Percentiles rank a stretch among this genome's conserved stretches.
phyloP scores from a whole-genome alignment of 2,797 vertebrate genomes.

The Galaxias olidus region DNA sequence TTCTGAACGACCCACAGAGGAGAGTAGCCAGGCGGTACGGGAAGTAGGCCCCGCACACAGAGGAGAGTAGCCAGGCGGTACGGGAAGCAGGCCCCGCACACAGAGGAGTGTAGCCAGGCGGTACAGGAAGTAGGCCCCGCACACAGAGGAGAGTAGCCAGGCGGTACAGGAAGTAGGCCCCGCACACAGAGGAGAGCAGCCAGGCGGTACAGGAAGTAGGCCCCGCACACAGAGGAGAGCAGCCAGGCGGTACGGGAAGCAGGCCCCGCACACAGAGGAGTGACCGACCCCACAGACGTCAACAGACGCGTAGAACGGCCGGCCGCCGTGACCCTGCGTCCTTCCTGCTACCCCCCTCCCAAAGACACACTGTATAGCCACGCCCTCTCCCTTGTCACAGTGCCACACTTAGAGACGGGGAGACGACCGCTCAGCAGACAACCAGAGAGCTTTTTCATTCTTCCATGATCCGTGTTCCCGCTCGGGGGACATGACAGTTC shows the following conservation, averaged over 20 bases:
- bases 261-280: neutral
- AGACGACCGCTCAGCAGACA: neutral
- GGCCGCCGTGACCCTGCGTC: neutral
- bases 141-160: too few relatives aligned
- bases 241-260: neutral
- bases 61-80: too few relatives aligned
- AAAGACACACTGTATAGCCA: neutral
- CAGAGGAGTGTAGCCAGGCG: too few relatives aligned
- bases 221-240: too few relatives aligned
- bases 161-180: too few relatives aligned
- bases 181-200: too few relatives aligned
- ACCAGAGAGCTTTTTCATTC: neutral
- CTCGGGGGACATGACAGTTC: slow-evolving; percentile 8
- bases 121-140: too few relatives aligned
- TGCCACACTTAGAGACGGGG: neutral
- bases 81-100: too few relatives aligned
- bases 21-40: too few relatives aligned
- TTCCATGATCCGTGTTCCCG: neutral
- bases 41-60: too few relatives aligned
- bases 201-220: too few relatives aligned
- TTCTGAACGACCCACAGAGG: too few relatives aligned
- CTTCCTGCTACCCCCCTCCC: neutral
- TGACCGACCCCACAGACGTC: neutral
- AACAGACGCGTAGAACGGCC: neutral
- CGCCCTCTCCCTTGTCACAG: neutral